phyloP scores from a whole-genome alignment of 1,140 invertebrate genomes.

The Drosophila triauraria region DNA sequence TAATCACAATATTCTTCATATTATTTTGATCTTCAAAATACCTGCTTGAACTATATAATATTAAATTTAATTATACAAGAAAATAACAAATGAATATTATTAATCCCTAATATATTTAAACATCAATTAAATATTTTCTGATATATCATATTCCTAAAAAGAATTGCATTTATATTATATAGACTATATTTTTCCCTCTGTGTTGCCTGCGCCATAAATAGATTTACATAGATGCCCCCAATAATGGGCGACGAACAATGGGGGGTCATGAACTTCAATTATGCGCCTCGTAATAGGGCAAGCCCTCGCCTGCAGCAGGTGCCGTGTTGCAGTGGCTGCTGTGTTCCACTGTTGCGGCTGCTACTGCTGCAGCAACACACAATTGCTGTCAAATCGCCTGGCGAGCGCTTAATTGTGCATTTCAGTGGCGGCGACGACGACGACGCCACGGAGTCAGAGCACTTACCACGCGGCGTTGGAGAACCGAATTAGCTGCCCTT shows the following conservation, averaged over 20 bases:
- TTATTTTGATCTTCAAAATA: too few relatives aligned
- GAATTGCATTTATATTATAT: too few relatives aligned
- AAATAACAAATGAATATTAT: too few relatives aligned
- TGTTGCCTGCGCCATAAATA: constrained; percentile 27
- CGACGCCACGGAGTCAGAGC: constrained; percentile 15
- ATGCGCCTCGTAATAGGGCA: constrained; percentile 39
- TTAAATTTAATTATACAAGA: too few relatives aligned
- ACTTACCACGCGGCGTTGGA: constrained; percentile 21
- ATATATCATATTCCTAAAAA: background rate
- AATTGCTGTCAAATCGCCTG: constrained; percentile 68
- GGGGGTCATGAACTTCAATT: constrained; percentile 82
- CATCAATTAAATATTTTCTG: background rate
- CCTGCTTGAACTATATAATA: too few relatives aligned
- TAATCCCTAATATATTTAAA: background rate
- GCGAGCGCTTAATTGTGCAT: constrained; percentile 67
- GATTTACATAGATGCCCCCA: constrained; percentile 36
- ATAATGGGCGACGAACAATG: constrained; percentile 36
- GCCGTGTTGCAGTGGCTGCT: constrained; percentile 13
- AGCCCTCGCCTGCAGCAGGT: constrained; percentile 24
- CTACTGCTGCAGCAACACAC: constrained; percentile 34
- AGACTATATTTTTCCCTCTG: background rate
- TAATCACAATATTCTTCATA: too few relatives aligned
- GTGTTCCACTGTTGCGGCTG: constrained; percentile 12
- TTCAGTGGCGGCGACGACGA: constrained; percentile 26
- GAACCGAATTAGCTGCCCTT: constrained; percentile 35